These are phyloP conservation scores for Hypercompe scribonia DNA, from an alignment of 2,888 invertebrate genomes.

Conservation along the genomic window DNA sequence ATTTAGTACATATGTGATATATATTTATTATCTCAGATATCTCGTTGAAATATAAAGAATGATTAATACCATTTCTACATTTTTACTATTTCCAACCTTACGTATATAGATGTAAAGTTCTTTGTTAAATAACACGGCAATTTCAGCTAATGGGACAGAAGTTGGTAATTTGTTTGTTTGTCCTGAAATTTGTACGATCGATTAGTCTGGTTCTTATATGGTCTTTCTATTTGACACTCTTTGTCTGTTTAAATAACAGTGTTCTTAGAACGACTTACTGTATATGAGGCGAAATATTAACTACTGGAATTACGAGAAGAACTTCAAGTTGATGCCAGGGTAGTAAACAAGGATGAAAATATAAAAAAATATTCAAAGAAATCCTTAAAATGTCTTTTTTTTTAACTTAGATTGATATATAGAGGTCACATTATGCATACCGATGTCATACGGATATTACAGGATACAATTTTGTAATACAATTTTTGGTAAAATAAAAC, in stretches of 20 bases:
- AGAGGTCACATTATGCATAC: background rate
- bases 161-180: conserved; percentile 26
- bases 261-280: background rate
- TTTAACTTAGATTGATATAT: background rate
- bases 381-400: too few species aligned
- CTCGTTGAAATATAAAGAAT: conserved; percentile 24
- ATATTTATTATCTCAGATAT: conserved; percentile 24
- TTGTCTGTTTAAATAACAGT: background rate
- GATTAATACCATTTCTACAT: conserved; percentile 8
- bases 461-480: background rate
- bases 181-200: conserved; percentile 8
- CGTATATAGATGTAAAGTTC: background rate
- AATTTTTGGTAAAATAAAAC: too few species aligned
- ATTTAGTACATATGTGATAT: conserved; percentile 23
- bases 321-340: background rate
- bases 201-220: conserved; percentile 12
- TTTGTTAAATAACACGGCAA: background rate
- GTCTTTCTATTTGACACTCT: conserved; percentile 1
- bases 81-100: conserved; percentile 18
- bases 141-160: conserved; percentile 8
- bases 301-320: background rate
- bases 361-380: too few species aligned
- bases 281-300: background rate
- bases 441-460: background rate
- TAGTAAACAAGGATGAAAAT: background rate